Percentiles rank a stretch among this genome's conserved stretches.
These are phyloP conservation scores for Chondrilla cf. caribensis DNA, from an alignment of 37 sponge, comb jelly and placozoan genomes.

Conservation along the genomic window DNA sequence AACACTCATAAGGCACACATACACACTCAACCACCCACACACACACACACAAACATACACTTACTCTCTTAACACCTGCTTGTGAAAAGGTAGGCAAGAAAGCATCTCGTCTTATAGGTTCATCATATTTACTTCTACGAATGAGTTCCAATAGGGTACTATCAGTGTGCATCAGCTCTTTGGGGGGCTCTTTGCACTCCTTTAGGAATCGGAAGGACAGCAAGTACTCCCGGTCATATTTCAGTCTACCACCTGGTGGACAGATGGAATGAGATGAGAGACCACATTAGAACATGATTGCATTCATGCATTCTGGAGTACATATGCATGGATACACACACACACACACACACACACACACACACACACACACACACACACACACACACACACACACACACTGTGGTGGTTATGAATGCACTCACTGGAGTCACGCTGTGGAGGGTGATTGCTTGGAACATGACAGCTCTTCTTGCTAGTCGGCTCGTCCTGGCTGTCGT, in stretches of 20 bases:
- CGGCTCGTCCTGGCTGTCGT: too few species aligned
- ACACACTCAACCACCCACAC: background rate
- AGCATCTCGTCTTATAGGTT: background rate
- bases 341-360: background rate
- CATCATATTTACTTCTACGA: background rate
- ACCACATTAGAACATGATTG: background rate
- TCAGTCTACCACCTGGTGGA: slow-evolving; percentile 27
- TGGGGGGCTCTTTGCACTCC: slow-evolving; percentile 33
- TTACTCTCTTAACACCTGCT: background rate
- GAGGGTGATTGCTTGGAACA: too few species aligned
- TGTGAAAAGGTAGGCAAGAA: background rate
- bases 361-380: background rate
- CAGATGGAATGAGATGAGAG: too few species aligned
- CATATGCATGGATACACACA: too few species aligned
- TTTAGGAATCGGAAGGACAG: slow-evolving; percentile 33
- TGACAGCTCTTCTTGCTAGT: too few species aligned
- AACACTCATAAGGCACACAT: background rate
- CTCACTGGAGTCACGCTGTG: too few species aligned
- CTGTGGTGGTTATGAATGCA: too few species aligned
- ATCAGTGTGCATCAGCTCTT: slow-evolving; percentile 15
- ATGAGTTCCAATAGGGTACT: slow-evolving; percentile 1
- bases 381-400: too few species aligned
- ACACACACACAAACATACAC: slow-evolving; percentile 10
- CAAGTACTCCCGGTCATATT: slow-evolving; percentile 59
- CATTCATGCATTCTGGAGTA: background rate